Evolutionary conservation across 2,113 vertebrate species (phyloP).

Genomic region (Tapirus terrestris): DNA sequence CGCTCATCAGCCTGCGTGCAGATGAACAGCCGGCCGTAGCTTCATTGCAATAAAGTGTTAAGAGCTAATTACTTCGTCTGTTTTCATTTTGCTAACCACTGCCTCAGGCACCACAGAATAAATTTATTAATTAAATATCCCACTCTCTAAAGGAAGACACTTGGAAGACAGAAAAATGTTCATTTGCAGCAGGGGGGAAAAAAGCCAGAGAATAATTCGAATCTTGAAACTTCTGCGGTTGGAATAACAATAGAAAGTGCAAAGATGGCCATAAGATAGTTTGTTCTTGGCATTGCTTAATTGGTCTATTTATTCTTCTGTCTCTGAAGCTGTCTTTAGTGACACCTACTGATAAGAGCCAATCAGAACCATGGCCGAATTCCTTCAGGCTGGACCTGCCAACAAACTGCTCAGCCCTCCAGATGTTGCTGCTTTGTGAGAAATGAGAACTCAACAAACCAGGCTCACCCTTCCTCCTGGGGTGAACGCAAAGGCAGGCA

Average conservation of each 20-base stretch:
- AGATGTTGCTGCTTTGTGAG: slow-evolving; percentile 87
- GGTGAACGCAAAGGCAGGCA: slow-evolving; percentile 85
- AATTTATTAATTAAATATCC: slow-evolving; percentile 67
- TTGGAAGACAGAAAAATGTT: slow-evolving; percentile 54
- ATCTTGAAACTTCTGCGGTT: slow-evolving; percentile 72
- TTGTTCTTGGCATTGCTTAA: slow-evolving; percentile 62
- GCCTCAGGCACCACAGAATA: slow-evolving; percentile 57
- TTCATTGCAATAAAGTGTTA: slow-evolving; percentile 10
- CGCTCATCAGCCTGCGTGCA: not conserved
- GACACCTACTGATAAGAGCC: slow-evolving; percentile 88
- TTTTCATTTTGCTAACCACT: slow-evolving; percentile 52
- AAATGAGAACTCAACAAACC: slow-evolving; percentile 85
- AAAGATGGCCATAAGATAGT: slow-evolving; percentile 65
- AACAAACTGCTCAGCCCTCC: slow-evolving; percentile 83
- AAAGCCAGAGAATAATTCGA: slow-evolving; percentile 68
- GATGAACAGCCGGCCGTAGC: not conserved
- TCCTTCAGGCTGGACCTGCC: slow-evolving; percentile 84
- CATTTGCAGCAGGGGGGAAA: not conserved
- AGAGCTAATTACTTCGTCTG: slow-evolving; percentile 63
- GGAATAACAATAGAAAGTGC: slow-evolving; percentile 70
- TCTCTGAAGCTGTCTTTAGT: slow-evolving; percentile 83
- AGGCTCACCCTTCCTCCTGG: slow-evolving; percentile 89
- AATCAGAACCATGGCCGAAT: slow-evolving; percentile 83
- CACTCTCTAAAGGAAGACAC: slow-evolving; percentile 51
- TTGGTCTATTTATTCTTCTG: slow-evolving; percentile 79